Evolutionary conservation across 2,888 invertebrate species (phyloP).

Genomic region (Caenorhabditis sinica): DNA sequence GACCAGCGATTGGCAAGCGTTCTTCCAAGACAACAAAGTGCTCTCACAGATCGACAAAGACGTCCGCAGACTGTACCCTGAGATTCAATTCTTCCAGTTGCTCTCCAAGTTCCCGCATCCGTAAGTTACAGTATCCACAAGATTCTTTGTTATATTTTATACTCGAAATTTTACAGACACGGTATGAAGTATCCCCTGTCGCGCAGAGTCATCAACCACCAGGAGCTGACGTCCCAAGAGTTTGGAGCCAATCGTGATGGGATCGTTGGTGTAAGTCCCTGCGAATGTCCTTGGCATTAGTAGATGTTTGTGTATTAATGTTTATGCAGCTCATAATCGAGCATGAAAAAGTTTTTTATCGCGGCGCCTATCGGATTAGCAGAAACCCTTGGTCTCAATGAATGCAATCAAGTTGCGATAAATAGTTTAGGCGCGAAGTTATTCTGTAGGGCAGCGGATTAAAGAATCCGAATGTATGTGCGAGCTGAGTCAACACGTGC

Average conservation of each 20-base stretch:
- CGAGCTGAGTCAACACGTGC: conserved; percentile 14
- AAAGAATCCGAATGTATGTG: conserved; percentile 17
- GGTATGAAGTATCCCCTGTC: conserved; percentile 71
- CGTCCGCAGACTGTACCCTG: conserved; percentile 90
- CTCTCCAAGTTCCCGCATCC: conserved; percentile 91
- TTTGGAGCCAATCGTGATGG: conserved; percentile 64
- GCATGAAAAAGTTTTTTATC: background rate
- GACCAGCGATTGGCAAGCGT: conserved; percentile 95
- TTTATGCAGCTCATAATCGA: conserved; percentile 9
- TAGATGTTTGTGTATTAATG: conserved; percentile 28
- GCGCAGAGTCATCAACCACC: conserved; percentile 64
- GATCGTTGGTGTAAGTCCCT: conserved; percentile 55
- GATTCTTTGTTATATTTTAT: background rate
- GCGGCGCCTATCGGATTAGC: conserved; percentile 18
- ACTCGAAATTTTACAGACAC: conserved; percentile 48
- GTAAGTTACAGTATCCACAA: conserved; percentile 28
- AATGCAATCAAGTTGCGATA: background rate
- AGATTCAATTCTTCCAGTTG: conserved; percentile 96
- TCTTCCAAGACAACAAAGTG: conserved; percentile 96
- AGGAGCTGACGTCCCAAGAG: conserved; percentile 63
- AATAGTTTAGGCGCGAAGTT: background rate
- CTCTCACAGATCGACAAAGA: conserved; percentile 95
- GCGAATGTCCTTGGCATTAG: background rate
- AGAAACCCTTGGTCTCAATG: conserved; percentile 20
- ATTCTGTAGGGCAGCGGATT: background rate